Percentiles rank a stretch among this genome's conserved stretches.
These are phyloP conservation scores for Armadillidium nasatum DNA, from an alignment of 1,140 invertebrate genomes.

Conservation along the genomic window DNA sequence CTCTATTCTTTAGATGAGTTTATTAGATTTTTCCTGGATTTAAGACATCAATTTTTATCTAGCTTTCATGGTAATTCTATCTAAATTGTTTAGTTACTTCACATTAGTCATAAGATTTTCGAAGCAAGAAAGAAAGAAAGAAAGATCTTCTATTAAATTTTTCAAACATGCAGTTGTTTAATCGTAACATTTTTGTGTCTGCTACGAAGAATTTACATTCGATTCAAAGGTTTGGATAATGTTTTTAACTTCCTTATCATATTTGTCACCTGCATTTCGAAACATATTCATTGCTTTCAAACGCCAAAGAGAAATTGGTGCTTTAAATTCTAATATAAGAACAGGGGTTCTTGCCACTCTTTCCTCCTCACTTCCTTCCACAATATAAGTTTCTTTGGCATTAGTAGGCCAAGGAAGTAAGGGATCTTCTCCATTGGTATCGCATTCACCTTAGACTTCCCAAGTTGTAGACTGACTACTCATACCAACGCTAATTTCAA, in stretches of 20 bases:
- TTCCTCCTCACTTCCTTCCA: background rate
- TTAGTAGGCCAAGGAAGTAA: background rate
- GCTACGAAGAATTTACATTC: too few species aligned
- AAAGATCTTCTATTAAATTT: too few species aligned
- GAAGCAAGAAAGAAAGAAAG: too few species aligned
- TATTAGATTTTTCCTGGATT: background rate
- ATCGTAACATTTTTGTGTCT: too few species aligned
- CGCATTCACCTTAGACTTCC: background rate
- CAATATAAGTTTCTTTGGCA: background rate
- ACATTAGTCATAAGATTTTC: background rate
- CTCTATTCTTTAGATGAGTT: too few species aligned
- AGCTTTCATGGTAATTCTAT: background rate
- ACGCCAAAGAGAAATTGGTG: background rate
- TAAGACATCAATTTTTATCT: background rate
- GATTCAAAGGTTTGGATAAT: too few species aligned
- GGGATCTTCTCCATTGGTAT: background rate
- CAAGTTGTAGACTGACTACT: background rate
- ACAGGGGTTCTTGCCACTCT: background rate
- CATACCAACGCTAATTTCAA: background rate
- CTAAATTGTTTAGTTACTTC: background rate
- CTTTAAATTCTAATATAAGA: background rate
- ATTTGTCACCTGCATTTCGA: background rate
- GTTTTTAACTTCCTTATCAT: too few species aligned
- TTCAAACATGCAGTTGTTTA: too few species aligned
- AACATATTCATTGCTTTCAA: background rate